Conservation (phyloP, 2,797 vertebrate genomes). For the Podarcis siculus region DNA sequence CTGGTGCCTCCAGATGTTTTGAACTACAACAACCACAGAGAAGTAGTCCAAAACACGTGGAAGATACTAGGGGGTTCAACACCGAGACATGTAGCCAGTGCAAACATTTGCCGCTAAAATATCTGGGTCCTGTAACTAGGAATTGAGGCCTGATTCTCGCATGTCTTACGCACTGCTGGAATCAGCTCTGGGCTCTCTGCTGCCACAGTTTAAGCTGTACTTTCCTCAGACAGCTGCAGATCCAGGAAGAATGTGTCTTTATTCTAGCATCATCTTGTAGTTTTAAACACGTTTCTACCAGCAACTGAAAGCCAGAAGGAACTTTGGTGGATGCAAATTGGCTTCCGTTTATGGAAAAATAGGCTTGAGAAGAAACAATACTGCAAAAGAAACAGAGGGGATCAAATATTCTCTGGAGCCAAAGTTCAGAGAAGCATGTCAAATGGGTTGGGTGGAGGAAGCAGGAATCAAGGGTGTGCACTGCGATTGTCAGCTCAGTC, state of each 20-base stretch:
- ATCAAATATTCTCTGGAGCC: too few species aligned
- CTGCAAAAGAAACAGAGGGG: neutral
- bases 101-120: neutral
- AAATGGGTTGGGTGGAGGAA: constrained; percentile 24
- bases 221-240: neutral
- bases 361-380: neutral
- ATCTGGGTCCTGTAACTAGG: neutral
- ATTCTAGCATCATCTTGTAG: neutral
- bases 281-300: neutral
- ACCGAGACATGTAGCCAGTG: too few species aligned
- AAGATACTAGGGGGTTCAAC: too few species aligned
- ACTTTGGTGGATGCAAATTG: too few species aligned
- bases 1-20: too few species aligned
- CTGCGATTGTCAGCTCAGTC: neutral
- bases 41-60: too few species aligned
- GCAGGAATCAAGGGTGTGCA: neutral
- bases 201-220: neutral
- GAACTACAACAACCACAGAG: too few species aligned
- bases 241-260: neutral
- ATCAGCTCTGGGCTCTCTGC: neutral
- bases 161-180: neutral
- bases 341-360: neutral
- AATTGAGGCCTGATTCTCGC: neutral
- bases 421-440: neutral
- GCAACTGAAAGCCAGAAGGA: neutral